phyloP scores from a whole-genome alignment of 2,113 vertebrate genomes.

The Trogon melanurus region DNA sequence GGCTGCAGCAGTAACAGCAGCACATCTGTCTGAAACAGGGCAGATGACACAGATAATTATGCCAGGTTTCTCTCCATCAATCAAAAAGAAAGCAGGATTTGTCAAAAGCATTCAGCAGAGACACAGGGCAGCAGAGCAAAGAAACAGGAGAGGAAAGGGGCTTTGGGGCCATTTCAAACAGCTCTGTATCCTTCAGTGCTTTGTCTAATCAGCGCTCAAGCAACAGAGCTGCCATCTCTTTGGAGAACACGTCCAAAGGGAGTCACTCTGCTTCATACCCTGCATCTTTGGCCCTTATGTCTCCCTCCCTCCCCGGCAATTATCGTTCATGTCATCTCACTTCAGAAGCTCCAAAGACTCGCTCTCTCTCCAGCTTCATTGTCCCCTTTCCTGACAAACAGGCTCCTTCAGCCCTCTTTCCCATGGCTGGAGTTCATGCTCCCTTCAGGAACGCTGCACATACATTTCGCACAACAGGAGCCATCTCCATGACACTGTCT shows the following conservation, averaged over 20 bases:
- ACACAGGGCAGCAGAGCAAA: background rate
- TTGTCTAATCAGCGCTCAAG: background rate
- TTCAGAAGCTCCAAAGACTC: background rate
- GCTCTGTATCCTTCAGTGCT: background rate
- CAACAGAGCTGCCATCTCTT: background rate
- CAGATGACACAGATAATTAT: background rate
- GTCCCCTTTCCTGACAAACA: background rate
- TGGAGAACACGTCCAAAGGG: accelerated
- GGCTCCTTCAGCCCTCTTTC: background rate
- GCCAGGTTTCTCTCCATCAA: accelerated
- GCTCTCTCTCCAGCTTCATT: background rate
- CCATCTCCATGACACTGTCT: background rate
- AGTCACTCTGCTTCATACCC: background rate
- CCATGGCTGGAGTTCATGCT: background rate
- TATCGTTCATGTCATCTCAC: background rate
- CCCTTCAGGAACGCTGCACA: background rate
- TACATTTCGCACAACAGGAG: background rate
- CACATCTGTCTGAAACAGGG: background rate
- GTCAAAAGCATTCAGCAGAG: background rate
- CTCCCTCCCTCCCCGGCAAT: background rate
- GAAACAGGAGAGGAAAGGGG: background rate
- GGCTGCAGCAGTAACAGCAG: background rate
- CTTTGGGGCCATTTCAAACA: background rate
- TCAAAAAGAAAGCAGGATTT: background rate
- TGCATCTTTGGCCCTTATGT: background rate